Conservation (phyloP, 2,888 invertebrate species). For the Clusia tigrina region DNA sequence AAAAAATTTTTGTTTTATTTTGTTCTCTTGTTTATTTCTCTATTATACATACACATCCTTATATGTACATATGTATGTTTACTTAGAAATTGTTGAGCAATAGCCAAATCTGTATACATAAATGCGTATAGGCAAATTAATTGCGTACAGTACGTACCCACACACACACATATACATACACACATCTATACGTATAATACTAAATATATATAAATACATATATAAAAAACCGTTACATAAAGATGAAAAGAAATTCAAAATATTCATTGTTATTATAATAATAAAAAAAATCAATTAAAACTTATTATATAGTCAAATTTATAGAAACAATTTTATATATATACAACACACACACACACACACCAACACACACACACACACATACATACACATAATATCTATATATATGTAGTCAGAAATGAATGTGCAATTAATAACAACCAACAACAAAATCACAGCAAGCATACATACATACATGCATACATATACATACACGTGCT, state of each 20-base stretch:
- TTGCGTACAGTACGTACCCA: too few relatives aligned
- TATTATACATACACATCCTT: neutral
- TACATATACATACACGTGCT: neutral
- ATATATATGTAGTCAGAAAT: constrained; percentile 10
- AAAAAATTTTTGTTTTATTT: neutral
- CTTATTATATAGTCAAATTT: neutral
- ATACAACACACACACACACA: constrained; percentile 26
- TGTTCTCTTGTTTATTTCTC: neutral
- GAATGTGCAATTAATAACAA: constrained; percentile 23
- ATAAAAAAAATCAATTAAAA: constrained; percentile 29
- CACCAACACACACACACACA: constrained; percentile 25
- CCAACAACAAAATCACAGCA: constrained; percentile 47
- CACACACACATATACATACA: constrained; percentile 24
- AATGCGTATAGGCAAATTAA: too few relatives aligned
- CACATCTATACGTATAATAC: neutral
- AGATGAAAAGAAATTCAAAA: constrained; percentile 9
- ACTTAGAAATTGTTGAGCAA: neutral
- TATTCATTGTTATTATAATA: constrained; percentile 10
- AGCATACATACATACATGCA: constrained; percentile 47
- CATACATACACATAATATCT: constrained; percentile 19
- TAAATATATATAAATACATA: neutral
- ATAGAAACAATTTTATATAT: neutral
- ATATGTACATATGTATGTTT: neutral
- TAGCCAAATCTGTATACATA: neutral
- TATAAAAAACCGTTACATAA: neutral